These are phyloP conservation scores for Crossocerus cetratus DNA, from an alignment of 2,888 invertebrate species.

Conservation along the genomic window DNA sequence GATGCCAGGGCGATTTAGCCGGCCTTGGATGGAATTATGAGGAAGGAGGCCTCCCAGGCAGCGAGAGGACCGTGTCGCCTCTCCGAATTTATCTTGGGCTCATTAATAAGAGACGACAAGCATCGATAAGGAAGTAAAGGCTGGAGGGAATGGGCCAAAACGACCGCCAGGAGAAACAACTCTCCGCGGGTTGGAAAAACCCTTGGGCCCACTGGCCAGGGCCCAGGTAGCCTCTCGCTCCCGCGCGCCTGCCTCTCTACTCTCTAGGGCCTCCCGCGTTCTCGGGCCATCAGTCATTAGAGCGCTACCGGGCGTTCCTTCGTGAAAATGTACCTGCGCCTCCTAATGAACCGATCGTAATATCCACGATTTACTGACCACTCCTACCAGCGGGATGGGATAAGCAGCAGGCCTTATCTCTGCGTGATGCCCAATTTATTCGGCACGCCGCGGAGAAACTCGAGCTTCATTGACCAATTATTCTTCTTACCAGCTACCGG, in stretches of 20 bases:
- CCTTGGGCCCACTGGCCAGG: too few relatives aligned
- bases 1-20: constrained; percentile 33
- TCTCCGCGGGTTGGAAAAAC: constrained; percentile 38
- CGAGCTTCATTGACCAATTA: too few relatives aligned
- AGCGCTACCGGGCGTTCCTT: constrained; percentile 63
- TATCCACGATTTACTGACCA: constrained; percentile 30
- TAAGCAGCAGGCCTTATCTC: too few relatives aligned
- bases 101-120: constrained; percentile 66
- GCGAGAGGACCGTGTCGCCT: constrained; percentile 56
- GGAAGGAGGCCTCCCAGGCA: constrained; percentile 55
- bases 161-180: constrained; percentile 42
- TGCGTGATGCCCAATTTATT: too few relatives aligned
- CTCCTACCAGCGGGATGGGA: neutral
- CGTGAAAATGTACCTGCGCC: constrained; percentile 62
- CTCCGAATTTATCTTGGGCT: constrained; percentile 64
- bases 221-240: constrained; percentile 50
- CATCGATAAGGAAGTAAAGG: constrained; percentile 62
- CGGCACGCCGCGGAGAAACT: too few relatives aligned
- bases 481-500: too few relatives aligned
- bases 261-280: constrained; percentile 32
- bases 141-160: constrained; percentile 34
- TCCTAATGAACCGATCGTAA: constrained; percentile 67
- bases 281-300: constrained; percentile 67
- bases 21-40: constrained; percentile 46
- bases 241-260: constrained; percentile 22